Base-by-base conservation (phyloP, 2,113 vertebrate species). In the Meriones unguiculatus region DNA sequence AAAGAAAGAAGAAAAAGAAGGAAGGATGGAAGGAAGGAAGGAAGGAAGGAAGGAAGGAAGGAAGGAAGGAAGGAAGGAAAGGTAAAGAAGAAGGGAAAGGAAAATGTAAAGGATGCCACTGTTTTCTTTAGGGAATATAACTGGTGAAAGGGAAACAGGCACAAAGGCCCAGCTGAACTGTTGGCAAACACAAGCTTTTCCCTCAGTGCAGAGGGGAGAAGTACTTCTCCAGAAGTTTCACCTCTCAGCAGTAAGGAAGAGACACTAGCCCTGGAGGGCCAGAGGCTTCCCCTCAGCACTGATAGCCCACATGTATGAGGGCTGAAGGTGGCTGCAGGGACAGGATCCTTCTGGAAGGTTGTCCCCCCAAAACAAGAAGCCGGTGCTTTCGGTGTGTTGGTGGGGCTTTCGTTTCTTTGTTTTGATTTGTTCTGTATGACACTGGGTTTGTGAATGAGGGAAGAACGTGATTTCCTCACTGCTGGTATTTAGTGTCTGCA, bases 381-480 rank as follows among this genome's bases (percentile, higher is more conserved):
- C 94, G 98, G 97, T 92, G 98, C 92, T 95, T 94, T 98, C 92
- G 77, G 80, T 94, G 89, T 96, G 93, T 96, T 98, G 96, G 96
- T 95, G 96, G 88, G 52, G 54, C 22, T 96, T 67, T 92, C 46
- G 57, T 41, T 65, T 67, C 7, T 28, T 65, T 65, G 28, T 35
- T 64, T 65, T 46, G 62, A 46, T 85, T 86, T 32, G 38, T 18
- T 86, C 30, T 50, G 5, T 35, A 35, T 67, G 17, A 67, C 22
- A 2, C 17, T 9, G 10, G 18, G 84, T 52, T 52, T 52, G 41
- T 69, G 65, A 67, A 32, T 67, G 62, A 38, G 24, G 8, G 28
- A 25, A 24, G 41, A 52, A 30, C 91, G 96, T 96, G 86, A 76
- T 82, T 50, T 87, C 54, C 75, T 93, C 81, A 38, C 75, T 25